Percentiles rank a stretch among this genome's conserved stretches.
phyloP scores from a whole-genome alignment of 2,113 vertebrate species.

The Onychostruthus taczanowskii region DNA sequence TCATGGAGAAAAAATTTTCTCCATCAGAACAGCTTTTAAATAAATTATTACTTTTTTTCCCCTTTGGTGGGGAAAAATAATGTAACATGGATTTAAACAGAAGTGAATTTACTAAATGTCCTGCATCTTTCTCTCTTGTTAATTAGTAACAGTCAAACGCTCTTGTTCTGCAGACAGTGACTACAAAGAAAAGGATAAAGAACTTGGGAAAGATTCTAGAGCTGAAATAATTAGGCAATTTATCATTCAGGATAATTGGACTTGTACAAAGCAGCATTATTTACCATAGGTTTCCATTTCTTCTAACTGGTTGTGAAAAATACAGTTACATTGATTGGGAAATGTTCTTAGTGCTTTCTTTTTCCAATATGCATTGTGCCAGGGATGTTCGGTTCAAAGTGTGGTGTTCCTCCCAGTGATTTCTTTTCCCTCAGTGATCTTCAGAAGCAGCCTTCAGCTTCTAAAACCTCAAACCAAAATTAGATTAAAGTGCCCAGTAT shows the following conservation, averaged over 20 bases:
- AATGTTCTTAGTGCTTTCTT: slow-evolving; percentile 26
- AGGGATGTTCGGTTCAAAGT: slow-evolving; percentile 30
- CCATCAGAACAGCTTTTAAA: slow-evolving; percentile 43
- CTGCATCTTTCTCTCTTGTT: slow-evolving; percentile 31
- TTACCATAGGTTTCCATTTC: slow-evolving; percentile 51
- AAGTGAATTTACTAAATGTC: slow-evolving; percentile 44
- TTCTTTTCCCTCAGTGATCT: slow-evolving; percentile 61
- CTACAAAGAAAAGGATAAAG: slow-evolving; percentile 44
- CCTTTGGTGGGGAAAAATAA: background rate
- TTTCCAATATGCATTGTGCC: slow-evolving; percentile 19
- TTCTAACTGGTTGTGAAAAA: slow-evolving; percentile 39
- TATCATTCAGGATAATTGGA: slow-evolving; percentile 63
- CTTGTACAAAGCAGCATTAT: slow-evolving; percentile 49
- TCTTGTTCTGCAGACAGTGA: slow-evolving; percentile 55
- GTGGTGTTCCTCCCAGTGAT: slow-evolving; percentile 52
- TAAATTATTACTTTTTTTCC: slow-evolving; percentile 46
- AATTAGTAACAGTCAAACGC: slow-evolving; percentile 61
- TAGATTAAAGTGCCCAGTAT: slow-evolving; percentile 65
- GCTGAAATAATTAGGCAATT: slow-evolving; percentile 60
- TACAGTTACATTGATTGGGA: slow-evolving; percentile 4
- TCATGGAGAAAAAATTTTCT: slow-evolving; percentile 44
- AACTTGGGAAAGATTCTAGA: slow-evolving; percentile 43
- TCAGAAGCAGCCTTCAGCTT: slow-evolving; percentile 53
- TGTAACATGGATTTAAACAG: slow-evolving; percentile 37
- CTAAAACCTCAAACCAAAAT: slow-evolving; percentile 59